A percentile compares a stretch with the other conserved stretches of the same genome.
Evolutionary conservation across 2,888 invertebrate species (phyloP).

Genomic region (Stenolophus ochropezus): DNA sequence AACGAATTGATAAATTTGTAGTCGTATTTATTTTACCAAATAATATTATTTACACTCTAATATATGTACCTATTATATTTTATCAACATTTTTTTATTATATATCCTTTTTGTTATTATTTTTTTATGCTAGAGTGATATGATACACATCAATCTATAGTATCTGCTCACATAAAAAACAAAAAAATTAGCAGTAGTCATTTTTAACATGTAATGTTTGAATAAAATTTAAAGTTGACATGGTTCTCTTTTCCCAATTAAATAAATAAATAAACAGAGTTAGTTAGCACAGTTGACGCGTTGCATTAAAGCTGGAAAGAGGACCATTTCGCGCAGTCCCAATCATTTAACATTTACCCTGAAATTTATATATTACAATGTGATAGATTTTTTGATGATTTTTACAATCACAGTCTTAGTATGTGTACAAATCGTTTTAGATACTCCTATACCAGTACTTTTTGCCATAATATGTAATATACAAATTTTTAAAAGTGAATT

Average conservation of each 20-base stretch:
- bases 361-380: conserved; percentile 72
- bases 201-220: conserved; percentile 63
- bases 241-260: conserved; percentile 52
- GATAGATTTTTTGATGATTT: conserved; percentile 82
- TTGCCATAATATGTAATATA: conserved; percentile 71
- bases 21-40: conserved; percentile 70
- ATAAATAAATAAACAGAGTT: conserved; percentile 56
- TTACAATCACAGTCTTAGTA: conserved; percentile 79
- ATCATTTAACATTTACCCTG: conserved; percentile 63
- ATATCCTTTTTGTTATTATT: conserved; percentile 61
- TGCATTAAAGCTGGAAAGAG: conserved; percentile 67
- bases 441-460: conserved; percentile 74
- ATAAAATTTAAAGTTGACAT: conserved; percentile 45
- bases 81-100: conserved; percentile 62
- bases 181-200: conserved; percentile 67
- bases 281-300: conserved; percentile 63
- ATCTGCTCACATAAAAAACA: conserved; percentile 62
- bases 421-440: conserved; percentile 74
- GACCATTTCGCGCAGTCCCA: conserved; percentile 56
- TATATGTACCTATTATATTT: conserved; percentile 60
- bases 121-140: conserved; percentile 62
- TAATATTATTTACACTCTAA: conserved; percentile 67
- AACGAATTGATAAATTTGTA: conserved; percentile 60
- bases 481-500: conserved; percentile 58
- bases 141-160: conserved; percentile 62